Evolutionary conservation across 2,113 vertebrate genomes (phyloP), one percentile per base, ranked within the genome.

Genomic region (Cyrtonyx montezumae): DNA sequence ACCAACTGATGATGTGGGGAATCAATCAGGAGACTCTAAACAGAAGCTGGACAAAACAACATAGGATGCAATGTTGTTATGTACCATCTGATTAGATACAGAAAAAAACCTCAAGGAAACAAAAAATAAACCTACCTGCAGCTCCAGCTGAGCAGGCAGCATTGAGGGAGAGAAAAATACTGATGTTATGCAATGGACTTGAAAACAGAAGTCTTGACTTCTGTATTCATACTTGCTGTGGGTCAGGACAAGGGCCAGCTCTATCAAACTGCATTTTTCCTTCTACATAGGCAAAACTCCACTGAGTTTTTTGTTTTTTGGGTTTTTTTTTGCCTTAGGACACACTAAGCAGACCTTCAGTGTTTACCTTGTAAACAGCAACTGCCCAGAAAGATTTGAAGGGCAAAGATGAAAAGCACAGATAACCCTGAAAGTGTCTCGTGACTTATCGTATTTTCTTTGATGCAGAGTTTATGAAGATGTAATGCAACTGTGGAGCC

Each of bases 71-170:
- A 95, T 73, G 91, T 36, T 79, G 80, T 68, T 70, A 82, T 23
- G 46, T 94, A 96, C 93, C 90, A 87, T 76, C 93, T 49, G 2
- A 84, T 85, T 53, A 96, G 91, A 97, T 84, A 95, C 91, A 96
- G 93, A 92, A 88, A 92, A 93, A 30, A 40, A 13, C 40, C 49
- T 62, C 85, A 91, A 12, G 4, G 8, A 94, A 88, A 73, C 49
- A 79, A 48, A 79, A 85, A 71, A 6, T 80, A 97, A 97, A 98
- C 99, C 97, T 99, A 99, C 99, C 99, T 99, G 99, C 96, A 98
- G 97, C 97, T 99, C 99, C 98, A 98, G 95, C 99, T 99, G 96
- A 98, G 96, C 97, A 97, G 98, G 97, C 97, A 98, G 98, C 98
- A 97, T 98, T 96, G 95, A 96, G 96, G 91, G 96, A 98, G 94